phyloP scores from a whole-genome alignment of 2,888 invertebrate genomes.

The Gandaritis pyraliata region DNA sequence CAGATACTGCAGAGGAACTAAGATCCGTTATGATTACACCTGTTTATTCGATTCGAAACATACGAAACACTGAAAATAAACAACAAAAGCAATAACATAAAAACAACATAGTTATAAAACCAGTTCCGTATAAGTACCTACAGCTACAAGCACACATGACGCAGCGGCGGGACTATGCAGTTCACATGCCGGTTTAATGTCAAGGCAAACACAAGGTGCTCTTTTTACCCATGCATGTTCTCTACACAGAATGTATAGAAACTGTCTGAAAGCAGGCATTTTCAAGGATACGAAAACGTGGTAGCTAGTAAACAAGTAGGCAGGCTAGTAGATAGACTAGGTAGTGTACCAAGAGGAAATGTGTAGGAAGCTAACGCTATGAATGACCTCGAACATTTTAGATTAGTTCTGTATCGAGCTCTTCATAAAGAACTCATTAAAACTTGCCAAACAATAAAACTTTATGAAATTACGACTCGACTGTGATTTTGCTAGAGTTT shows the following conservation, averaged over 20 bases:
- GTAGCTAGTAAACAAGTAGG: not conserved
- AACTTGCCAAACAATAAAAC: conserved; percentile 39
- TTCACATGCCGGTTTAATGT: conserved; percentile 41
- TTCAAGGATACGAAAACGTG: not conserved
- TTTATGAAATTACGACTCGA: conserved; percentile 38
- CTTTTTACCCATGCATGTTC: conserved; percentile 20
- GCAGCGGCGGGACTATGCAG: conserved; percentile 30
- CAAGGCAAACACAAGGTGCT: conserved; percentile 37
- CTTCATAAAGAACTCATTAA: conserved; percentile 39
- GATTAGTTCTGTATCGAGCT: conserved; percentile 37
- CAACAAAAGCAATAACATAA: conserved; percentile 20
- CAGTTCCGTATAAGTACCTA: conserved; percentile 23
- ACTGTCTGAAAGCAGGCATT: conserved; percentile 6
- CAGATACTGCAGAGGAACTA: too few relatives aligned
- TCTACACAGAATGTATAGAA: conserved; percentile 4
- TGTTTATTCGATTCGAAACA: too few relatives aligned
- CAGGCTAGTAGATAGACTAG: not conserved
- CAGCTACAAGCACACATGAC: conserved; percentile 23
- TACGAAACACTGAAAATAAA: conserved; percentile 7
- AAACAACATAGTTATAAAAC: conserved; percentile 30
- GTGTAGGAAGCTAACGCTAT: not conserved
- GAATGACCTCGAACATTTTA: conserved; percentile 24
- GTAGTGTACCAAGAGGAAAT: not conserved
- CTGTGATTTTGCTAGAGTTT: conserved; percentile 32
- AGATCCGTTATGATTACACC: too few relatives aligned